Conservation (phyloP, 23 tunicate genomes). For the Botrylloides violaceus region DNA sequence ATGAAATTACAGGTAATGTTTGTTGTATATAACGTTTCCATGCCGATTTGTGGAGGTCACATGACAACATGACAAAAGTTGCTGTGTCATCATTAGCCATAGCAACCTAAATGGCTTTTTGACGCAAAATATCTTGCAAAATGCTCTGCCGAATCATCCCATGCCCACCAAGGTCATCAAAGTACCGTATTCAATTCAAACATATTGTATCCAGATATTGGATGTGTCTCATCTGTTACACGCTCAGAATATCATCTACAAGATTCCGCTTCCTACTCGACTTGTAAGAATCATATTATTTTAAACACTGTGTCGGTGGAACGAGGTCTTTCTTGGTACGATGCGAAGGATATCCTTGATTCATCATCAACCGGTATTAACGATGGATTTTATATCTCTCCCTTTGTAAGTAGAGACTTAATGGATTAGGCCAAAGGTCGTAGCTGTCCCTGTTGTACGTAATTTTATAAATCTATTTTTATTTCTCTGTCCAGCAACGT, state of each 20-base stretch:
- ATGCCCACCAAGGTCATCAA: too few relatives aligned
- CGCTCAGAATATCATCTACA: background rate
- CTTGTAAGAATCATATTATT: slow-evolving; percentile 1
- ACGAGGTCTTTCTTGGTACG: slow-evolving; percentile 59
- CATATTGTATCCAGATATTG: background rate
- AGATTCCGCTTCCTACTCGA: background rate
- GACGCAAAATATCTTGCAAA: too few relatives aligned
- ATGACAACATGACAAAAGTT: too few relatives aligned
- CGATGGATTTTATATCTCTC: slow-evolving; percentile 54
- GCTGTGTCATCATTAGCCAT: too few relatives aligned
- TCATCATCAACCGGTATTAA: slow-evolving; percentile 17
- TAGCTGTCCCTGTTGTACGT: background rate
- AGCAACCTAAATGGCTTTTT: too few relatives aligned
- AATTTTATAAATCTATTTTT: background rate
- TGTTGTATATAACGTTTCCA: too few relatives aligned
- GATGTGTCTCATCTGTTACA: background rate
- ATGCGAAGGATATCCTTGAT: slow-evolving; percentile 23
- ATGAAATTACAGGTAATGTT: slow-evolving; percentile 24
- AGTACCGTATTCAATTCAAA: too few relatives aligned
- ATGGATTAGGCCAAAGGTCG: background rate
- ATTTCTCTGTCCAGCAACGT: slow-evolving; percentile 19
- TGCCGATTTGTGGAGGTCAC: too few relatives aligned
- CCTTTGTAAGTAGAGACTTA: slow-evolving; percentile 7
- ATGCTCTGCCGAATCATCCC: too few relatives aligned
- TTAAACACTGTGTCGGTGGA: slow-evolving; percentile 72